A percentile compares a stretch with the other conserved stretches of the same genome.
Evolutionary conservation across 1,140 invertebrate species (phyloP).

Genomic region (Chlorops oryzae): DNA sequence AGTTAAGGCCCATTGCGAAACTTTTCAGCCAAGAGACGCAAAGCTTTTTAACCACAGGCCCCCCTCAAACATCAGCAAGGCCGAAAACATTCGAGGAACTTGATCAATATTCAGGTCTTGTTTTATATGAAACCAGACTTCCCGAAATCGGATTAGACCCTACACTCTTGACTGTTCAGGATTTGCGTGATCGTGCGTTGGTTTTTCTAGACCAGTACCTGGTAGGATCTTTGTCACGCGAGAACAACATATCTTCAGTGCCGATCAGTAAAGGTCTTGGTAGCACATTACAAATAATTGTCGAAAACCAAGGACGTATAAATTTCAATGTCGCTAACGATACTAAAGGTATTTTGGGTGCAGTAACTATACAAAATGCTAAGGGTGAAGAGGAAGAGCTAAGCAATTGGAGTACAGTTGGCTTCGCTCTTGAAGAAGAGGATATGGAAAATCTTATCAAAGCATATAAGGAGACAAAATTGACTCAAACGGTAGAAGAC

Average conservation of each 20-base stretch:
- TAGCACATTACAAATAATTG: slow-evolving; percentile 60
- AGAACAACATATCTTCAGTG: slow-evolving; percentile 51
- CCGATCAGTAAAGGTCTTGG: slow-evolving; percentile 51
- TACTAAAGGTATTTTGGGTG: slow-evolving; percentile 57
- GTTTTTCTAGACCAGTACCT: slow-evolving; percentile 64
- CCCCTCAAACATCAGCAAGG: slow-evolving; percentile 19
- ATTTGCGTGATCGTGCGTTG: slow-evolving; percentile 65
- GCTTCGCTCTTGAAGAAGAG: slow-evolving; percentile 22
- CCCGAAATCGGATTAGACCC: slow-evolving; percentile 50
- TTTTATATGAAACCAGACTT: slow-evolving; percentile 65
- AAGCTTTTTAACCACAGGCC: slow-evolving; percentile 25
- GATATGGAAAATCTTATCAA: slow-evolving; percentile 8
- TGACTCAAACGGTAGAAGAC: slow-evolving; percentile 9
- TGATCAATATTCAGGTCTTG: slow-evolving; percentile 57
- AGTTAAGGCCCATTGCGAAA: slow-evolving; percentile 48
- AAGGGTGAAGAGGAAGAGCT: slow-evolving; percentile 20
- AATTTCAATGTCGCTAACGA: slow-evolving; percentile 67
- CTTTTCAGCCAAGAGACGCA: slow-evolving; percentile 46
- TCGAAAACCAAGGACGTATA: slow-evolving; percentile 80
- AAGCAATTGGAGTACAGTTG: slow-evolving; percentile 17
- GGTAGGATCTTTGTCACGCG: slow-evolving; percentile 58
- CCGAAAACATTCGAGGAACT: slow-evolving; percentile 62
- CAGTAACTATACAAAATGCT: slow-evolving; percentile 29
- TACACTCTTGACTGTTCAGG: slow-evolving; percentile 52
- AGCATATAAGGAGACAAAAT: background rate